These are phyloP conservation scores for Trichogramma dendrolimi DNA, from an alignment of 2,888 invertebrate species.

Conservation along the genomic window DNA sequence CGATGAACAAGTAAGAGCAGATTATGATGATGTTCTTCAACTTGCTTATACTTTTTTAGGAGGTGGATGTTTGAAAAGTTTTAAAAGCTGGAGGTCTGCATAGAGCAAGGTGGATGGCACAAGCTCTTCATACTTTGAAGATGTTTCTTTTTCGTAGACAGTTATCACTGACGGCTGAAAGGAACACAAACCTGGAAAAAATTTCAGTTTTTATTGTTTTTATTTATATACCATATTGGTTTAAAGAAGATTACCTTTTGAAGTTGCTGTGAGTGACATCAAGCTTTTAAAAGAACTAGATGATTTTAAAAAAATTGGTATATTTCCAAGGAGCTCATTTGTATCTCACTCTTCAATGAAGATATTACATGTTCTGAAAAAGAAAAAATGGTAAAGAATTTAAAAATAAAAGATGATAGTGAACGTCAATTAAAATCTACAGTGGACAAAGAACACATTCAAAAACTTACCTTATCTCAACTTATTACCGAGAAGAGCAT, in stretches of 20 bases:
- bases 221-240: too few species aligned
- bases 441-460: background rate
- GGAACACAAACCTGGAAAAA: too few species aligned
- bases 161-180: too few species aligned
- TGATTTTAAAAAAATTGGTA: conserved; percentile 14
- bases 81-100: conserved; percentile 32
- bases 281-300: background rate
- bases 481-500: background rate
- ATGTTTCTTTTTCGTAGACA: conserved; percentile 32
- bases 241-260: too few species aligned
- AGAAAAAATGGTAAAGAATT: conserved; percentile 12
- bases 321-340: conserved; percentile 10
- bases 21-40: conserved; percentile 33
- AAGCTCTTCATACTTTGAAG: conserved; percentile 35
- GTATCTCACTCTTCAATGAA: conserved; percentile 17
- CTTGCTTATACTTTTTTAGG: conserved; percentile 30
- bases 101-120: conserved; percentile 36
- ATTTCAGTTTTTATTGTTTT: too few species aligned
- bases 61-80: conserved; percentile 8
- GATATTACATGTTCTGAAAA: conserved; percentile 8
- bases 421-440: background rate
- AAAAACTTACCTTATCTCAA: background rate
- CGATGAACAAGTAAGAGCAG: conserved; percentile 23
- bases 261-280: background rate
- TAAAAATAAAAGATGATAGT: background rate